phyloP scores from a whole-genome alignment of 2,113 vertebrate genomes.

The Microcebus ravelobensis region DNA sequence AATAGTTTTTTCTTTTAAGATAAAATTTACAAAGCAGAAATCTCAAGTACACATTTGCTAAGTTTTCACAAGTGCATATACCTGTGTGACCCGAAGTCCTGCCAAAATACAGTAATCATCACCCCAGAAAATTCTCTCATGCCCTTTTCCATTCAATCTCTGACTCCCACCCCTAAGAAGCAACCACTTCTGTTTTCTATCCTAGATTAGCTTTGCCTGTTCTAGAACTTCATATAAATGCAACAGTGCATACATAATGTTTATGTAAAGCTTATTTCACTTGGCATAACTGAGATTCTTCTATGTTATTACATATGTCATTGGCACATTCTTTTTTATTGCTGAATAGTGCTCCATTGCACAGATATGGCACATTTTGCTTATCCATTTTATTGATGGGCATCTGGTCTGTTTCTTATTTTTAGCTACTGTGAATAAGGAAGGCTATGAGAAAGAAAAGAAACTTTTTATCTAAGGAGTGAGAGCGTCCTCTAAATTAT shows the following conservation, averaged over 20 bases:
- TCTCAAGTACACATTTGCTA: background rate
- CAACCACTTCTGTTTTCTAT: background rate
- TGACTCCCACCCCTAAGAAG: background rate
- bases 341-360: background rate
- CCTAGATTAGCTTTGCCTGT: background rate
- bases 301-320: background rate
- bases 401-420: background rate
- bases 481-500: background rate
- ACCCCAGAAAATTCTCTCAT: background rate
- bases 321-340: background rate
- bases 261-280: background rate
- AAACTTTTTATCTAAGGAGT: background rate
- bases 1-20: constrained; percentile 4
- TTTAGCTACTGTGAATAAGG: background rate
- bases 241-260: background rate
- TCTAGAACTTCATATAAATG: background rate
- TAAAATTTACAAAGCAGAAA: constrained; percentile 12
- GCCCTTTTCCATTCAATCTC: background rate
- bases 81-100: background rate
- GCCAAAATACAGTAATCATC: background rate
- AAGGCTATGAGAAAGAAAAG: background rate
- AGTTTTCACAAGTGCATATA: background rate
- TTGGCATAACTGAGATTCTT: background rate
- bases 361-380: background rate
- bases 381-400: background rate